Conservation (phyloP, 1,140 invertebrate genomes). For the Druon quercuslanigerum region DNA sequence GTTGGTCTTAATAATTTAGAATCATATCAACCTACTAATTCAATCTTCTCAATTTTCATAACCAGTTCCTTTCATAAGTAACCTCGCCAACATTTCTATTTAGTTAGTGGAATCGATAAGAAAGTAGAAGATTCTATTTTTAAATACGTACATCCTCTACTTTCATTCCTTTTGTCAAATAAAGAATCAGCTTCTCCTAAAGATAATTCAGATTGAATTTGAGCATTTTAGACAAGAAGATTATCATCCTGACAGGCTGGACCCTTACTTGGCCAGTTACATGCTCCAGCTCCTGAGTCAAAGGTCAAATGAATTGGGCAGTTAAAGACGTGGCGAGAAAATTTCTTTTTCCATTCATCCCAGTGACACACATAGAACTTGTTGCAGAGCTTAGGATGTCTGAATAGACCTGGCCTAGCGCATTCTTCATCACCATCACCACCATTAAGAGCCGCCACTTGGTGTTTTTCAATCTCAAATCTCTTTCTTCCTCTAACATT, state of each 20-base stretch:
- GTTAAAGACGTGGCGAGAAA: slow-evolving; percentile 86
- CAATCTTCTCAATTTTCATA: too few species aligned
- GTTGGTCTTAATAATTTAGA: background rate
- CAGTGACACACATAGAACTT: slow-evolving; percentile 91
- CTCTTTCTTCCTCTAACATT: background rate
- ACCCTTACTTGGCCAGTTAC: slow-evolving; percentile 89
- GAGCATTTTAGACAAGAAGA: slow-evolving; percentile 76
- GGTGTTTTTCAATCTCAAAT: slow-evolving; percentile 7
- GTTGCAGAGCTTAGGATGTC: slow-evolving; percentile 88
- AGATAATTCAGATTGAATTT: background rate
- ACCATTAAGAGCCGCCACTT: background rate
- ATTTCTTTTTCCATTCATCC: slow-evolving; percentile 87
- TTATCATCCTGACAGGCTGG: slow-evolving; percentile 85
- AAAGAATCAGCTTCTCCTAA: background rate
- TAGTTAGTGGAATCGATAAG: too few species aligned
- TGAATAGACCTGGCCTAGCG: slow-evolving; percentile 86
- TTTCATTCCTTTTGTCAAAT: too few species aligned
- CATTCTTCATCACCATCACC: slow-evolving; percentile 74
- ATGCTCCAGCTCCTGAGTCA: slow-evolving; percentile 84
- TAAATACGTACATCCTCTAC: too few species aligned
- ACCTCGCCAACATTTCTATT: too few species aligned
- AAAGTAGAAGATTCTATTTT: too few species aligned
- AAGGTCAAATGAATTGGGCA: slow-evolving; percentile 89
- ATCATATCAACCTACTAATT: too few species aligned
- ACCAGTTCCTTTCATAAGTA: too few species aligned